These are phyloP conservation scores for Trypoxylon attenuatum DNA, from an alignment of 2,888 invertebrate genomes.

Conservation along the genomic window DNA sequence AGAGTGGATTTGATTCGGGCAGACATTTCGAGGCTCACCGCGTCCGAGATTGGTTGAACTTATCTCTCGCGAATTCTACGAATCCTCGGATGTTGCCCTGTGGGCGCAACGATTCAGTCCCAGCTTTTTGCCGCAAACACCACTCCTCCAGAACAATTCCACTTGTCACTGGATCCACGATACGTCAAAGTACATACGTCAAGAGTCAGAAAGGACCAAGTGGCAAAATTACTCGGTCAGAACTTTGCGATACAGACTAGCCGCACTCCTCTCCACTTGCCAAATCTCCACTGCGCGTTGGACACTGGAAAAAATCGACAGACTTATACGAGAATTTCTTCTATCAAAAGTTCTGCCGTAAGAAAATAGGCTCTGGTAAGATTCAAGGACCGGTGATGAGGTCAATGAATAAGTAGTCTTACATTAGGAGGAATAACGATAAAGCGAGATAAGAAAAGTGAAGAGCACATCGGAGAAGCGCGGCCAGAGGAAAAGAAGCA, in stretches of 20 bases:
- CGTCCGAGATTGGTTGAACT: constrained; percentile 22
- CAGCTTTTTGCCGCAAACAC: neutral
- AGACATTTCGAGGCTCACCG: constrained; percentile 5
- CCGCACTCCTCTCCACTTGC: too few relatives aligned
- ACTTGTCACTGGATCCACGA: too few relatives aligned
- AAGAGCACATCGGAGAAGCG: neutral
- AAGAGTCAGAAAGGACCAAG: neutral
- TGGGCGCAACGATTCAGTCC: neutral
- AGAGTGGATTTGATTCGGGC: constrained; percentile 25
- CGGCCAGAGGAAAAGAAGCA: neutral
- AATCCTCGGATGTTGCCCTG: neutral
- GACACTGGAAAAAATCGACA: too few relatives aligned
- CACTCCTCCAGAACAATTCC: neutral
- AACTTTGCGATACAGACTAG: too few relatives aligned
- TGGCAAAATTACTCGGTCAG: neutral
- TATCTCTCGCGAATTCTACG: constrained; percentile 9
- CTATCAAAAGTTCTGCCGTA: neutral
- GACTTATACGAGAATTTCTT: neutral
- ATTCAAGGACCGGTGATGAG: neutral
- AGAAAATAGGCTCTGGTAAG: neutral
- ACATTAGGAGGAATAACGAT: neutral
- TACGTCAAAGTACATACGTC: neutral
- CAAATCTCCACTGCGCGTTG: too few relatives aligned
- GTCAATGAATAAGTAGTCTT: neutral
- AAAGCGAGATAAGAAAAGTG: neutral